Base-by-base conservation (phyloP, 2,113 vertebrate species). In the Pimephales promelas region DNA sequence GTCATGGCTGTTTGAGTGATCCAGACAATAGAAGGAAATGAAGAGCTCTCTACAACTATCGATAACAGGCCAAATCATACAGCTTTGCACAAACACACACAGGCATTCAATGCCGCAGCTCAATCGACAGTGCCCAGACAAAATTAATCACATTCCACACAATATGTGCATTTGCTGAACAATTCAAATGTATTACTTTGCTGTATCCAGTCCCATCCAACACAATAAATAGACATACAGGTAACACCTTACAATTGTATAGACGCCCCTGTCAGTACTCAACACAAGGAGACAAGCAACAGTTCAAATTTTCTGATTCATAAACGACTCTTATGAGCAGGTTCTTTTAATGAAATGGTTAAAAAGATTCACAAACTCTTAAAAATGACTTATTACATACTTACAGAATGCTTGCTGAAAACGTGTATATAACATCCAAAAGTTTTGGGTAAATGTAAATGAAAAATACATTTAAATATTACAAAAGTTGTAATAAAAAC, bases 21-120 rank as follows among this genome's bases (percentile, higher is more conserved):
- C 28, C 45, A 70, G 79, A 70, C 62, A 81, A 81, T 54, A 54
- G 79, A 22, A 81, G 79, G 79, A 81, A 81, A 70, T 81, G 10
- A 81, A 81, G 16, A n/a, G 47, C 59, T 80, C 59, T 80, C 52
- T 66, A 68, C 40, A 49, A 43, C 61, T 34, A 66, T 80, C 61
- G 2, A 80, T 52, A 68, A 80, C 78, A 52, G 28, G n/a, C 59
- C 26, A 26, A 52, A 68, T 81, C 8, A 31, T 4, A 79, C 62
- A 79, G 40, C 54, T 34, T 36, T 16, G 31, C 73, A n/a, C 68
- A 8, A 36, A 43, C 34, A 45, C 66, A 70, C 66, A 70, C 64
- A 70, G 1, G 40, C 10, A 43, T 64, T 64, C 36, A n/a, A 78
- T 7, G 24, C 1, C 14, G 16, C n/a, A 31, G n/a, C 57, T 62